Evolutionary conservation across 2,113 vertebrate species (phyloP), one percentile per base, ranked within the genome.

Genomic region (Anser brachyrhynchus): DNA sequence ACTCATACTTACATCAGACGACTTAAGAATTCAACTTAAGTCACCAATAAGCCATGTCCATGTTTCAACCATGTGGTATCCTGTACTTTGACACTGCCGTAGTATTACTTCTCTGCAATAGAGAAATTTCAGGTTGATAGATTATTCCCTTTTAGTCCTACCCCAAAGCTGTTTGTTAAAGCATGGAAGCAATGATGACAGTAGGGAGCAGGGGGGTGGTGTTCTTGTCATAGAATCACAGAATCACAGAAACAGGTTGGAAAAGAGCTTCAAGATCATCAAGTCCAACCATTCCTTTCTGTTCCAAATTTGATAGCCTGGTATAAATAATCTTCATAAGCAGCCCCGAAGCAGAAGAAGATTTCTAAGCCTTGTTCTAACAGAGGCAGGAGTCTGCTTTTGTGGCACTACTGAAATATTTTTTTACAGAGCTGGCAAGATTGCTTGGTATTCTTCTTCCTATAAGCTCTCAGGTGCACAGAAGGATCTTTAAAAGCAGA

Each of bases 131-230:
- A 6, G 25, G 18, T 13, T 78, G 29, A 41, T 58, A 26, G 2
- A 1, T 15, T 15, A 13, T 69, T 85, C 82, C 10, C 62, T 87
- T 79, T 72, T 49, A 79, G 46, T 51, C 9, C 21, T 93, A 44
- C 6, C n/a, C n/a, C 28, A 75, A 16, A 51, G 12, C 10, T 16
- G 1, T 62, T 85, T 82, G n/a, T 52, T 64, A 49, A 61, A 21
- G 43, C 10, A 90, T 65, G 11, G n/a, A 55, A 22, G 25, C 13
- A 80, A 75, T 71, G 13, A 43, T 14, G 49, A 46, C 10, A 64
- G 6, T 9, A 28, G 21, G 11, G 26, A 85, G 8, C 9, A 69
- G 8, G 5, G 11, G 2, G 2, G 35, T 4, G 4, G 37, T 3
- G 3, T 59, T 70, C 35, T 65, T 41, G 25, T 65, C 62, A 57